These are phyloP conservation scores for Hippocampus comes DNA, from an alignment of 2,113 vertebrate genomes.

Conservation along the genomic window DNA sequence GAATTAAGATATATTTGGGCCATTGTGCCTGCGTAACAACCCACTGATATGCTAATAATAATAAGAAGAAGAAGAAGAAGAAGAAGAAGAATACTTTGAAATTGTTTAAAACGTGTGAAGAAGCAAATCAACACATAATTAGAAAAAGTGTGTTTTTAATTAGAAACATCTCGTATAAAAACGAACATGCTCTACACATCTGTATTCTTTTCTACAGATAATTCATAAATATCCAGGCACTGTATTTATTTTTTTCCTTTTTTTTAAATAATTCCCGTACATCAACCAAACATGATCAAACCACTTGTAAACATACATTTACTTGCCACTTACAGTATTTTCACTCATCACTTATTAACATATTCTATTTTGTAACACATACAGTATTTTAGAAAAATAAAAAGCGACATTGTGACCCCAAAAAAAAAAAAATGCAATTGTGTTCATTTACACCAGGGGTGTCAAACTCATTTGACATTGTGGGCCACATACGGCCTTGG, in stretches of 20 bases:
- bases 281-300: conserved; percentile 86
- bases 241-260: conserved; percentile 77
- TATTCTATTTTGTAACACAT: conserved; percentile 79
- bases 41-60: too few species aligned
- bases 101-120: not conserved
- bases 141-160: conserved; percentile 95
- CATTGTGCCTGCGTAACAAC: too few species aligned
- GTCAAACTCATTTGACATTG: too few species aligned
- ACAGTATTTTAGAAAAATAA: conserved; percentile 60
- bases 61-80: too few species aligned
- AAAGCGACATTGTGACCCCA: conserved; percentile 13
- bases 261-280: conserved; percentile 82
- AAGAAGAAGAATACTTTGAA: too few species aligned
- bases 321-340: conserved; percentile 83
- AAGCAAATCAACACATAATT: conserved; percentile 41
- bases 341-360: conserved; percentile 83
- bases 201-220: conserved; percentile 73
- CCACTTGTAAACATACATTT: conserved; percentile 84
- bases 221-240: conserved; percentile 96
- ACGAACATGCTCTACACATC: conserved; percentile 94
- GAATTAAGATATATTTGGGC: too few species aligned
- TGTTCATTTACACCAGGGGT: conserved; percentile 55
- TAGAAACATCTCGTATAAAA: conserved; percentile 98
- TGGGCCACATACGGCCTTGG: too few species aligned
- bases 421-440: conserved; percentile 42